These are phyloP conservation scores for Elachura formosa DNA, from an alignment of 2,113 vertebrate species.

Conservation along the genomic window DNA sequence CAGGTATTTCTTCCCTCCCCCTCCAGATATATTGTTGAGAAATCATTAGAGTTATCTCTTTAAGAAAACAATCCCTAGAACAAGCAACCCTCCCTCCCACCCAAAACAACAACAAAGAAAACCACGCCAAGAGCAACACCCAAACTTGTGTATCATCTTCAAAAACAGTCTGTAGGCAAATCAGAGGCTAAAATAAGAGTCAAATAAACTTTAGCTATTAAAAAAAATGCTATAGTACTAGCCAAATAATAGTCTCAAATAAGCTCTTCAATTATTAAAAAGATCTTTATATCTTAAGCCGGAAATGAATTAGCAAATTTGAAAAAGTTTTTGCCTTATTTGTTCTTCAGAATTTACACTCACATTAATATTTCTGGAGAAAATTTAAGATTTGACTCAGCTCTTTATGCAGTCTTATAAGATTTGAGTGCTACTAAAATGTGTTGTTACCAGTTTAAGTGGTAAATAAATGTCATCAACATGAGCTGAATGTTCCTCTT, in stretches of 20 bases:
- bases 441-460: not conserved
- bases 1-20: not conserved
- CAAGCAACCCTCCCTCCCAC: not conserved
- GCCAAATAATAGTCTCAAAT: not conserved
- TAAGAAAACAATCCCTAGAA: not conserved
- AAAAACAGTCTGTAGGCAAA: not conserved
- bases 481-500: not conserved
- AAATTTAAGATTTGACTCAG: not conserved
- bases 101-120: not conserved
- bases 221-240: not conserved
- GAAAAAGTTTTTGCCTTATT: not conserved
- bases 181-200: not conserved
- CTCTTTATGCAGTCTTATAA: not conserved
- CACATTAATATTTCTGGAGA: not conserved
- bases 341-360: not conserved
- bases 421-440: not conserved
- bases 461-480: not conserved
- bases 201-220: not conserved
- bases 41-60: not conserved
- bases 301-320: not conserved
- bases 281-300: not conserved
- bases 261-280: not conserved
- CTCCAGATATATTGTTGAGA: not conserved
- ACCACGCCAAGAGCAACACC: not conserved
- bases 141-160: accelerated